These are phyloP conservation scores for Leistus spinibarbis DNA, from an alignment of 2,888 invertebrate species.

Conservation along the genomic window DNA sequence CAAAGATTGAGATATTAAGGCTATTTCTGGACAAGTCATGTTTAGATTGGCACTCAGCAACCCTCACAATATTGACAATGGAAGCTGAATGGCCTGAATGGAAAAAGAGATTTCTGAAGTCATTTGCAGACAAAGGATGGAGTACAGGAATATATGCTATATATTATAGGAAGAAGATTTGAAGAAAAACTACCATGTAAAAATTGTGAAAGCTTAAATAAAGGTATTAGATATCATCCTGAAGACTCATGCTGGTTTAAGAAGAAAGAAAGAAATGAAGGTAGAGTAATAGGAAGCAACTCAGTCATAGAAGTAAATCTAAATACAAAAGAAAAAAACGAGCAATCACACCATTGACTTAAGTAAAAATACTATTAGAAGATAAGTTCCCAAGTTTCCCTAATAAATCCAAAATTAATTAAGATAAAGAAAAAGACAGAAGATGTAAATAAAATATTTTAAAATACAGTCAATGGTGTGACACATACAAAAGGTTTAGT, in stretches of 20 bases:
- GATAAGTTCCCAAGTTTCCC: constrained; percentile 41
- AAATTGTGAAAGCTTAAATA: no score
- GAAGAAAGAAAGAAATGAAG: constrained; percentile 3
- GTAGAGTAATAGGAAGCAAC: constrained; percentile 37
- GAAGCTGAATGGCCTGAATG: constrained; percentile 45
- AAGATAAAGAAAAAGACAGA: constrained; percentile 42
- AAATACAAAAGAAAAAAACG: constrained; percentile 43
- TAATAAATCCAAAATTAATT: constrained; percentile 43
- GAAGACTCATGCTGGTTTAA: no score
- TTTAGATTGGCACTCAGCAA: constrained; percentile 45
- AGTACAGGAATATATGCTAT: constrained; percentile 43
- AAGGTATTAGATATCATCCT: no score
- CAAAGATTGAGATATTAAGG: no score
- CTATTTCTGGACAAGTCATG: no score
- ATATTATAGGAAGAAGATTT: constrained; percentile 41
- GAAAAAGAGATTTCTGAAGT: no score
- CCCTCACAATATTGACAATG: constrained; percentile 41
- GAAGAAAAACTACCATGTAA: neutral
- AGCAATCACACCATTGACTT: constrained; percentile 44
- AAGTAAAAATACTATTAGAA: constrained; percentile 39
- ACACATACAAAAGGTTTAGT: constrained; percentile 40
- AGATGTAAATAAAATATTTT: constrained; percentile 39
- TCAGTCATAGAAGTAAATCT: constrained; percentile 41
- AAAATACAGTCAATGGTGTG: constrained; percentile 45
- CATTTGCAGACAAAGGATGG: constrained; percentile 47